Percentiles rank a stretch among this genome's conserved stretches.
Conservation (phyloP, 2,113 vertebrate genomes). For the Merops nubicus region DNA sequence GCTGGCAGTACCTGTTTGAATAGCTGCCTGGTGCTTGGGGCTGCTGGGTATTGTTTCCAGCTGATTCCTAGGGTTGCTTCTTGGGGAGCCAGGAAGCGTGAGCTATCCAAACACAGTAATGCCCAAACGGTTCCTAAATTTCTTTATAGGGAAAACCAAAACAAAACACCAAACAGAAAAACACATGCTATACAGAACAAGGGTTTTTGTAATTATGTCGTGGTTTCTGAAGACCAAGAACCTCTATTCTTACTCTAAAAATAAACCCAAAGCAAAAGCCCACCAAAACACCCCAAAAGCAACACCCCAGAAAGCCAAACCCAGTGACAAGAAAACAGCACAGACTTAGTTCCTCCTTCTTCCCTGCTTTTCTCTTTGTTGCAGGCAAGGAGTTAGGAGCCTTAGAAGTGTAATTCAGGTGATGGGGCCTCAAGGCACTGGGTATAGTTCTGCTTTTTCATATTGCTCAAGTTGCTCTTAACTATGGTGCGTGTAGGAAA, state of each 20-base stretch:
- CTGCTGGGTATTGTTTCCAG: neutral
- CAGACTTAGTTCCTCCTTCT: neutral
- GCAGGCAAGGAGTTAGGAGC: neutral
- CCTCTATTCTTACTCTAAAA: neutral
- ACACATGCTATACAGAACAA: neutral
- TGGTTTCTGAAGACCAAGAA: neutral
- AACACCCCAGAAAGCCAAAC: accelerated
- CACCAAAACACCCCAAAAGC: too few species aligned
- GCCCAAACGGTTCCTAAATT: neutral
- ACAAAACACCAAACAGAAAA: neutral
- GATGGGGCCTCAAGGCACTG: neutral
- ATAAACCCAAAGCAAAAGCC: too few species aligned
- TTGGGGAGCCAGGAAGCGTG: accelerated
- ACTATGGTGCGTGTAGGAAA: too few species aligned
- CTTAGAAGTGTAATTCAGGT: neutral
- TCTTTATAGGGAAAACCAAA: neutral
- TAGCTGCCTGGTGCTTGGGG: neutral
- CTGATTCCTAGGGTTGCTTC: neutral
- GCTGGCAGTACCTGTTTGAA: neutral
- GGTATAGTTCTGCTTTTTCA: neutral
- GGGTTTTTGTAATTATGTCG: neutral
- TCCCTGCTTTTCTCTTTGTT: neutral
- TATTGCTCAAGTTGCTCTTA: neutral
- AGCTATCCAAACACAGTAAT: neutral
- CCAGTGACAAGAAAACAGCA: neutral